Conservation (phyloP, 2,797 vertebrate species). For the Falco cherrug region DNA sequence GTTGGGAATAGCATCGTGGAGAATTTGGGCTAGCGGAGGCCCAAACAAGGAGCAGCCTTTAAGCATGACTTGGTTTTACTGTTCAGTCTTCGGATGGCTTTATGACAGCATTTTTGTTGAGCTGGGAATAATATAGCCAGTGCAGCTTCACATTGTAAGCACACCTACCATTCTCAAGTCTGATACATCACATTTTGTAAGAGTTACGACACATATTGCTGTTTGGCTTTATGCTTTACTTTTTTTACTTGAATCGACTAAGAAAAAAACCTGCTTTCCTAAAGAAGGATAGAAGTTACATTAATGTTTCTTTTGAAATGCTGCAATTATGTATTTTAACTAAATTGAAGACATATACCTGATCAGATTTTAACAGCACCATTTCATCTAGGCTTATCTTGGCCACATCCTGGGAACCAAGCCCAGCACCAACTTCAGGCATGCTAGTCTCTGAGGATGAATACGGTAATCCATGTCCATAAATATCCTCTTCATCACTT, state of each 20-base stretch:
- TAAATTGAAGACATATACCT: slow-evolving; percentile 74
- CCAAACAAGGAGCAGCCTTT: background rate
- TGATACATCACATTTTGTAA: background rate
- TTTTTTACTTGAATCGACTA: background rate
- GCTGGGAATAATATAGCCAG: background rate
- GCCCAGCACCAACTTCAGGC: slow-evolving; percentile 60
- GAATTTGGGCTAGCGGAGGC: background rate
- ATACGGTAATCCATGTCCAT: slow-evolving; percentile 78
- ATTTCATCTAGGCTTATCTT: slow-evolving; percentile 70
- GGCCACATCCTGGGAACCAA: slow-evolving; percentile 55
- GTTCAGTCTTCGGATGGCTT: background rate
- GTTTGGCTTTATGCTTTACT: background rate
- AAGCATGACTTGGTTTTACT: background rate
- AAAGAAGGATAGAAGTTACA: background rate
- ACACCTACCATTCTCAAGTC: background rate
- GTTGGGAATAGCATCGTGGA: background rate
- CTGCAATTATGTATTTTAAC: background rate
- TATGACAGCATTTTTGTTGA: background rate
- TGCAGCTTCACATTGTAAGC: background rate
- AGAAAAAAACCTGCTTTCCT: background rate
- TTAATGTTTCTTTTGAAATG: background rate
- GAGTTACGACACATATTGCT: background rate
- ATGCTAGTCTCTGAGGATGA: slow-evolving; percentile 77
- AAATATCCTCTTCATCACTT: slow-evolving; percentile 97
- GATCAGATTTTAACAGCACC: slow-evolving; percentile 81